Evolutionary conservation across 2,113 vertebrate species (phyloP).

Genomic region (Hippocampus comes): DNA sequence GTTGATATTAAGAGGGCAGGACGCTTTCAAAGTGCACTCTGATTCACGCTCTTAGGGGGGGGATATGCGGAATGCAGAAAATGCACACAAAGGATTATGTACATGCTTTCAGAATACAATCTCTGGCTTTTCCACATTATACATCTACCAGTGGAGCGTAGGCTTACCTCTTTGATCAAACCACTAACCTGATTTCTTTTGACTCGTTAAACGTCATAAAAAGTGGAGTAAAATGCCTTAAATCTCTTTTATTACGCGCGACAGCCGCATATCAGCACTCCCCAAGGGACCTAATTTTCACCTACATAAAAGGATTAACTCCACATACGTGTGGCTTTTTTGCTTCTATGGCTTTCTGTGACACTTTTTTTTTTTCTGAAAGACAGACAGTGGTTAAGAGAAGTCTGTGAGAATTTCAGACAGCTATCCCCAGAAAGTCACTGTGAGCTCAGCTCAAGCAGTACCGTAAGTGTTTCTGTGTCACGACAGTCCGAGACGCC

Average conservation of each 20-base stretch:
- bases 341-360: too few relatives aligned
- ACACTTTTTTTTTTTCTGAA: background rate
- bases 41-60: constrained; percentile 30
- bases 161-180: background rate
- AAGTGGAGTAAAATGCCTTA: background rate
- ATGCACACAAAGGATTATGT: constrained; percentile 60
- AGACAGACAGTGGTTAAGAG: background rate
- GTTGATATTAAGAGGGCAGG: constrained; percentile 56
- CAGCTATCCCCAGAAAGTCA: background rate
- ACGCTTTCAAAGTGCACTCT: constrained; percentile 55
- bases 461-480: background rate
- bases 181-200: background rate
- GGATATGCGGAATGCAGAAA: constrained; percentile 61
- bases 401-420: background rate
- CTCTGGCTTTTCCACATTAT: background rate
- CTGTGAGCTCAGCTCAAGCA: background rate
- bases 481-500: too few relatives aligned
- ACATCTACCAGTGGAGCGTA: background rate
- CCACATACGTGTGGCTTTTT: too few relatives aligned
- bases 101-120: constrained; percentile 50
- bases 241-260: background rate
- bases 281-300: too few relatives aligned
- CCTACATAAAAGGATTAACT: too few relatives aligned
- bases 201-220: background rate
- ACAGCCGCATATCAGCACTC: too few relatives aligned